phyloP scores from a whole-genome alignment of 2,797 vertebrate genomes.

The Alcedo quadribrachys region DNA sequence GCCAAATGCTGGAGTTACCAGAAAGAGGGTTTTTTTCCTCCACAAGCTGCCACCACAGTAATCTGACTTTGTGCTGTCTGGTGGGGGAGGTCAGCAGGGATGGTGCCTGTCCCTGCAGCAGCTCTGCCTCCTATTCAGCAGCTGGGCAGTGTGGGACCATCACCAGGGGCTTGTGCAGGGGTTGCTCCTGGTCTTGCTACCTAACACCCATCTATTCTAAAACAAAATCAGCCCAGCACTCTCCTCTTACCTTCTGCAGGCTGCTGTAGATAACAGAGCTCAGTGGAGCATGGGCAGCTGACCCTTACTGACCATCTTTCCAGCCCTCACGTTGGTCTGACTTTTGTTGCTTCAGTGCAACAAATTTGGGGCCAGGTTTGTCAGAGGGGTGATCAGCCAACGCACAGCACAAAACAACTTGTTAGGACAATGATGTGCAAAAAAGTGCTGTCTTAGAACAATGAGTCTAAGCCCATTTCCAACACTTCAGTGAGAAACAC shows the following conservation, averaged over 20 bases:
- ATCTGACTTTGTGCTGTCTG: not conserved
- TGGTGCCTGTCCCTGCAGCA: accelerated
- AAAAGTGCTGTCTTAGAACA: not conserved
- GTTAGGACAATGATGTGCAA: not conserved
- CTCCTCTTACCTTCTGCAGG: accelerated
- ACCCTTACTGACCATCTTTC: not conserved
- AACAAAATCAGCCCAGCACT: not conserved
- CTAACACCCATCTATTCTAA: not conserved
- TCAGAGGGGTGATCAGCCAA: not conserved
- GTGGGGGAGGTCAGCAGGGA: not conserved
- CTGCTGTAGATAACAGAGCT: not conserved
- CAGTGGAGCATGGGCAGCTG: accelerated
- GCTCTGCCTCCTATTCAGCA: not conserved
- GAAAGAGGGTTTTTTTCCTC: not conserved
- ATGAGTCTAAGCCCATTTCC: not conserved
- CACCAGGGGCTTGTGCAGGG: not conserved
- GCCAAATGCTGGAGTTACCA: not conserved
- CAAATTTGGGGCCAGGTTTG: not conserved
- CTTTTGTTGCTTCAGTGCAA: accelerated
- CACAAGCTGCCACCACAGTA: accelerated
- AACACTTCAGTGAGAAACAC: not conserved
- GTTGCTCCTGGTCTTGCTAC: not conserved
- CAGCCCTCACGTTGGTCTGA: not conserved
- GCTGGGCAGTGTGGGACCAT: accelerated
- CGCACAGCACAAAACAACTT: accelerated